Evolutionary conservation across 2,888 invertebrate species (phyloP).

Genomic region (Biston betularia): DNA sequence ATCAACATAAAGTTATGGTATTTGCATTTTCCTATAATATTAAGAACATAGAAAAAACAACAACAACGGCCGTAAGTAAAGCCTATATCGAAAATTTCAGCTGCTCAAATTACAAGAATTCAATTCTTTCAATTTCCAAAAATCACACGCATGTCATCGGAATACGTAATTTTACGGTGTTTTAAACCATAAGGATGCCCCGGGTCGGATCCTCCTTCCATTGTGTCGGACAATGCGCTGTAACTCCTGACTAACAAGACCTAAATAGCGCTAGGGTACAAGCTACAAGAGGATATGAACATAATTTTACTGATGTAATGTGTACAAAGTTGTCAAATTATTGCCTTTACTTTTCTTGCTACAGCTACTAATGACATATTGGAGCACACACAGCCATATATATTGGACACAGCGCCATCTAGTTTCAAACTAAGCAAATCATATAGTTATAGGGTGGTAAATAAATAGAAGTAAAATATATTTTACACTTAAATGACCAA

Average conservation of each 20-base stretch:
- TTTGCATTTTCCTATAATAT: background rate
- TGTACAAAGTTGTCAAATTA: too few relatives aligned
- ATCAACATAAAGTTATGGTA: too few relatives aligned
- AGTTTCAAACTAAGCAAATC: too few relatives aligned
- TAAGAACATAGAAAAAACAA: background rate
- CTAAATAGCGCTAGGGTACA: constrained; percentile 41
- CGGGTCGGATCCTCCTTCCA: constrained; percentile 73
- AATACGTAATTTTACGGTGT: constrained; percentile 15
- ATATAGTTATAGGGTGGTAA: too few relatives aligned
- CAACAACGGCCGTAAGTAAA: background rate
- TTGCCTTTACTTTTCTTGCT: too few relatives aligned
- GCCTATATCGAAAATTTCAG: constrained; percentile 1
- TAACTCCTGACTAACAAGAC: constrained; percentile 83
- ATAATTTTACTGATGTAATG: too few relatives aligned
- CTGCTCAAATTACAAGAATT: constrained; percentile 7
- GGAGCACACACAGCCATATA: too few relatives aligned
- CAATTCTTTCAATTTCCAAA: constrained; percentile 33
- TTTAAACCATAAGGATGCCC: constrained; percentile 68
- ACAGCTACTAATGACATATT: too few relatives aligned
- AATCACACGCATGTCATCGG: constrained; percentile 26
- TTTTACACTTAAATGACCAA: too few relatives aligned
- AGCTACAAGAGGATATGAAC: constrained; percentile 38
- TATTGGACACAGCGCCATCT: too few relatives aligned
- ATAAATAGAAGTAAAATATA: too few relatives aligned
- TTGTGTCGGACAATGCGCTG: constrained; percentile 80